Evolutionary conservation across 2,797 vertebrate genomes (phyloP).

Genomic region (Allobates femoralis): DNA sequence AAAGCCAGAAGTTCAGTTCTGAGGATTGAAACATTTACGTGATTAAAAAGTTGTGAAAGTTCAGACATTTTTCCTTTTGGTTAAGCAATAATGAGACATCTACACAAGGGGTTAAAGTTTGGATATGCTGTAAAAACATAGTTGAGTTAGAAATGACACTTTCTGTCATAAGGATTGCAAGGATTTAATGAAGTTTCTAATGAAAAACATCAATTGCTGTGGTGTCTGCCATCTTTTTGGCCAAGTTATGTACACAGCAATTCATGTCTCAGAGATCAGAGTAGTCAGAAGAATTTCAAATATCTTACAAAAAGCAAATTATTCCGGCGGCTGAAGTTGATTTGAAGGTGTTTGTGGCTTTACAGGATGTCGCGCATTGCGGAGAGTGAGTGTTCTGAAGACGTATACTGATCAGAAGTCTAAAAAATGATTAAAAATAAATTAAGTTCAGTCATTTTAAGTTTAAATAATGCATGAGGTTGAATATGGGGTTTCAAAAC

Average conservation of each 20-base stretch:
- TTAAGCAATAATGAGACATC: neutral
- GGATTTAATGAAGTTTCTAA: neutral
- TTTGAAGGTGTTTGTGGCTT: neutral
- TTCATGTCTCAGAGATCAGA: neutral
- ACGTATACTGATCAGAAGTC: neutral
- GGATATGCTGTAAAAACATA: neutral
- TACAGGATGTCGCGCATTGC: neutral
- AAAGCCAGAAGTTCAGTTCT: neutral
- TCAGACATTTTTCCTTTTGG: neutral
- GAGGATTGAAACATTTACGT: neutral
- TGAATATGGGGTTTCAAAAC: too few species aligned
- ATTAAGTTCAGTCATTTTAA: too few species aligned
- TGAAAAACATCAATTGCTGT: neutral
- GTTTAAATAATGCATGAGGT: too few species aligned
- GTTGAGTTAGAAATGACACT: neutral
- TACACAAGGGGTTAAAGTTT: neutral
- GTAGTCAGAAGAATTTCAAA: neutral
- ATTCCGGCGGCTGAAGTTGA: neutral
- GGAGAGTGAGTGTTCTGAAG: neutral
- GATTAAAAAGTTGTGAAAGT: neutral
- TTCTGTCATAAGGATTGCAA: neutral
- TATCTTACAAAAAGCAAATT: conserved; percentile 8
- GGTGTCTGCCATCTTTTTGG: neutral
- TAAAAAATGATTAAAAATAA: too few species aligned
- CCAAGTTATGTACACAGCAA: neutral